Evolutionary conservation across 1,140 invertebrate genomes (phyloP).

Genomic region (Diprion similis): DNA sequence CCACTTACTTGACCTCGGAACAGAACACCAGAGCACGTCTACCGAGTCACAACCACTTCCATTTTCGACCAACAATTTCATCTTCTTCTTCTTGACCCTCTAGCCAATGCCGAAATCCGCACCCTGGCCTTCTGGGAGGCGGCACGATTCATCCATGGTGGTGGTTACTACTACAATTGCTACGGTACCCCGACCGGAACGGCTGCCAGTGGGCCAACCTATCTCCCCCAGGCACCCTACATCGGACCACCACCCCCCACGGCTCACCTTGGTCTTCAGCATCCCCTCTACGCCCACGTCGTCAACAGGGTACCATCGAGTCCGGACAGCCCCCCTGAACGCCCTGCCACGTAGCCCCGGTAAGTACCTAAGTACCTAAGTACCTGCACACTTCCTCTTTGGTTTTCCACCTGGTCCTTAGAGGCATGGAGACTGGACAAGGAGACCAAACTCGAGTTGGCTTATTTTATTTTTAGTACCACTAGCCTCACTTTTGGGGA

Average conservation of each 20-base stretch:
- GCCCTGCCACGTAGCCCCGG: slow-evolving; percentile 40
- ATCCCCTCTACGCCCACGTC: slow-evolving; percentile 32
- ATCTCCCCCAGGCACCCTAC: slow-evolving; percentile 37
- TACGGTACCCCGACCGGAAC: slow-evolving; percentile 21
- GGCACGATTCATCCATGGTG: slow-evolving; percentile 26
- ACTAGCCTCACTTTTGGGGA: too few species aligned
- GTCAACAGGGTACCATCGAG: slow-evolving; percentile 33
- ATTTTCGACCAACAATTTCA: neutral
- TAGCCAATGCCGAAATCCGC: slow-evolving; percentile 41
- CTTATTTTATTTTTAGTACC: too few species aligned
- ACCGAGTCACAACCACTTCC: too few species aligned
- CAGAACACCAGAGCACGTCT: too few species aligned
- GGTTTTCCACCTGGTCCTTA: neutral
- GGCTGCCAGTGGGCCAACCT: slow-evolving; percentile 39
- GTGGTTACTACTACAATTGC: slow-evolving; percentile 26
- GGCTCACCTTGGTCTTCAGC: slow-evolving; percentile 30
- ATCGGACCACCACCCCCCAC: slow-evolving; percentile 35
- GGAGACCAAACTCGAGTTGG: too few species aligned
- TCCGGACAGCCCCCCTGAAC: slow-evolving; percentile 39
- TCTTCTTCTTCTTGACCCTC: slow-evolving; percentile 17
- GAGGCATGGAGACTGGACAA: too few species aligned
- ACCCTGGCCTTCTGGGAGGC: slow-evolving; percentile 34
- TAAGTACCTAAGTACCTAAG: slow-evolving; percentile 37
- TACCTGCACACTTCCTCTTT: neutral
- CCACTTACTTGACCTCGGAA: too few species aligned